Base-by-base conservation (phyloP, 1,140 invertebrate species). In the Conus ventricosus region DNA sequence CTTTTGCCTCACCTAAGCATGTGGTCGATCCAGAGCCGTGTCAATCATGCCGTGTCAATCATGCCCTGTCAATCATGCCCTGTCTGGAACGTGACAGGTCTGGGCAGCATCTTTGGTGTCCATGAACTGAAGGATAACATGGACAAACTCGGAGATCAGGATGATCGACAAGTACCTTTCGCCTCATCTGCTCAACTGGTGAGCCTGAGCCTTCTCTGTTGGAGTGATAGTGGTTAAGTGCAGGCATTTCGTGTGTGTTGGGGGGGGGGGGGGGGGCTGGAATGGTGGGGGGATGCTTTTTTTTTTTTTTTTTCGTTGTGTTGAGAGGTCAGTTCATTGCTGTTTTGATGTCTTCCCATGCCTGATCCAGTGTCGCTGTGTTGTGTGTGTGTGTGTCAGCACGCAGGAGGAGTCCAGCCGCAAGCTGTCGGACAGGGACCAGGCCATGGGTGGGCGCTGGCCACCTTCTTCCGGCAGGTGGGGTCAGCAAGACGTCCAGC, bases 71-170 rank as follows among this genome's bases (percentile, higher is more conserved):
- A 57, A 6, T 11, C 57, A 60, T 15, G 15, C 57, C 8, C 57
- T 39, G 15, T 15, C 8, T 60, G 57, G 15, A 8, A 60, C 4
- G 67, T 4, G 11, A 7, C 85, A 96, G 98, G 98, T n/a, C 95
- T 99, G 83, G 98, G 97, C 17, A 97, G 97, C 67, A 96, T 99
- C 84, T 99, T 98, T 96, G 98, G 98, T 23, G 98, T 98, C 94
- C 95, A 96, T 78, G 96, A 97, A 89, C 95, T 99, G 6, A 96
- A 97, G 89, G 97, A 97, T 93, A 97, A 97, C 91, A 96, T 97
- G 85, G 98, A 99, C 93, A 98, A 94, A 96, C 75, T 97, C 97
- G 95, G 97, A 99, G 95, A 95, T 96, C 78, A 96, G 97, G 95
- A 96, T 97, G 91, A 96, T 97, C 90, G 97, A 98, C 95, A 96